phyloP scores from a whole-genome alignment of 1,140 invertebrate species.

The Campodea augens region DNA sequence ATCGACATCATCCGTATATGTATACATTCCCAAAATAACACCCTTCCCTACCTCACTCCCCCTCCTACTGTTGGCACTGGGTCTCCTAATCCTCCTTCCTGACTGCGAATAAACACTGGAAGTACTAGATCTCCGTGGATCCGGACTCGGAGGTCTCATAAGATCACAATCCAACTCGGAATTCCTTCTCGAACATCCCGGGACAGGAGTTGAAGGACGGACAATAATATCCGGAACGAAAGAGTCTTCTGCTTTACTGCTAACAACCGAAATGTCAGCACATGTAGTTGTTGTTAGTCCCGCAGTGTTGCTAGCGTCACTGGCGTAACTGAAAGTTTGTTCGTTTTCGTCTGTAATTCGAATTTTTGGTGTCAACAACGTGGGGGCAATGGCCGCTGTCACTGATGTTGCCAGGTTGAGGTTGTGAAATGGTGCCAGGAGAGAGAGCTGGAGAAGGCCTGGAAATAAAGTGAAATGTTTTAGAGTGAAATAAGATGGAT shows the following conservation, averaged over 20 bases:
- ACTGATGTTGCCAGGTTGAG: constrained; percentile 35
- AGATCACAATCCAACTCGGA: not conserved
- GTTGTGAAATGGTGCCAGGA: constrained; percentile 35
- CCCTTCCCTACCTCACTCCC: constrained; percentile 9
- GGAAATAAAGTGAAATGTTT: constrained; percentile 6
- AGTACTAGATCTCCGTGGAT: constrained; percentile 6
- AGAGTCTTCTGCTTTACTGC: constrained; percentile 1
- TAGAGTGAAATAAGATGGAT: constrained; percentile 3
- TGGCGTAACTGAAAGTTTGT: constrained; percentile 14
- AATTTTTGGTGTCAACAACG: constrained; percentile 30
- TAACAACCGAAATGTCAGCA: not conserved
- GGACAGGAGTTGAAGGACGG: constrained; percentile 5
- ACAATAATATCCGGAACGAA: not conserved
- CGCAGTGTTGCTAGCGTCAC: constrained; percentile 2
- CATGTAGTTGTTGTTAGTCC: not conserved
- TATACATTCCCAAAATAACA: no score
- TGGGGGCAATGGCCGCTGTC: constrained; percentile 32
- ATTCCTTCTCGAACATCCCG: not conserved
- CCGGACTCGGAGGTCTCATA: constrained; percentile 3
- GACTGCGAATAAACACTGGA: constrained; percentile 12
- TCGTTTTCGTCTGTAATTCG: constrained; percentile 26
- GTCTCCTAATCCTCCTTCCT: constrained; percentile 3
- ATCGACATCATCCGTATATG: no score
- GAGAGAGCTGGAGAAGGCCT: constrained; percentile 36
- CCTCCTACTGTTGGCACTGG: constrained; percentile 10